phyloP scores from a whole-genome alignment of 2,888 invertebrate genomes.

The Phasia obesa region DNA sequence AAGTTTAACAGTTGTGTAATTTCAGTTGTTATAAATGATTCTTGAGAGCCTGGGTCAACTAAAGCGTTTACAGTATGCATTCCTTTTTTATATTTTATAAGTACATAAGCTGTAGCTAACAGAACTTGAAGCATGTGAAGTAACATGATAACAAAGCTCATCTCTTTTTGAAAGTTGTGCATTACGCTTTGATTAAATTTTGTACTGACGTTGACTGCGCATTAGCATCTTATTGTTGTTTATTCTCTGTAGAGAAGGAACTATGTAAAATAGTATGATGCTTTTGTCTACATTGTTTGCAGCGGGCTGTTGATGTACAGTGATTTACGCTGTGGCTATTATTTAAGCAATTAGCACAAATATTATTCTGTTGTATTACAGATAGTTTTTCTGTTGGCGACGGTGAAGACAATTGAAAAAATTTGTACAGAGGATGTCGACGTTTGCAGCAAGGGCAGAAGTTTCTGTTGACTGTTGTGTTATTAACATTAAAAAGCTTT shows the following conservation, averaged over 20 bases:
- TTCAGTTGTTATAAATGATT: constrained; percentile 14
- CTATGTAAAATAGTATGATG: constrained; percentile 49
- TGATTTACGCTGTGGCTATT: constrained; percentile 25
- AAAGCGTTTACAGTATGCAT: constrained; percentile 16
- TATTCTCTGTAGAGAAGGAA: constrained; percentile 23
- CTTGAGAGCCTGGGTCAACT: constrained; percentile 20
- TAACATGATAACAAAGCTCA: constrained; percentile 3
- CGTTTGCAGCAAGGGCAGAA: constrained; percentile 26
- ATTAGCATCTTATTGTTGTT: neutral
- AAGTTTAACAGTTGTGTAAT: constrained; percentile 32
- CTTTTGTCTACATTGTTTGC: constrained; percentile 39
- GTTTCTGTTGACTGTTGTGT: constrained; percentile 18
- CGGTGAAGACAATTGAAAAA: constrained; percentile 28
- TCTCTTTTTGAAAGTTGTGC: neutral
- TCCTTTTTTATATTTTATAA: constrained; percentile 15
- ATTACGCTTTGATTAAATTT: neutral
- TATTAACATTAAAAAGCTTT: constrained; percentile 11
- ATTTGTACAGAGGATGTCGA: neutral
- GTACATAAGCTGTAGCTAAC: constrained; percentile 22
- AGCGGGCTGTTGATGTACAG: constrained; percentile 28
- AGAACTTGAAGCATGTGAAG: constrained; percentile 12
- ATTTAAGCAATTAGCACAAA: constrained; percentile 32
- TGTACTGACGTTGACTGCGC: neutral
- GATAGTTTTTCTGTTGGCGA: constrained; percentile 29
- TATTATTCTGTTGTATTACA: constrained; percentile 39